Evolutionary conservation across 2,797 vertebrate genomes (phyloP).

Genomic region (Urophycis tenuis): DNA sequence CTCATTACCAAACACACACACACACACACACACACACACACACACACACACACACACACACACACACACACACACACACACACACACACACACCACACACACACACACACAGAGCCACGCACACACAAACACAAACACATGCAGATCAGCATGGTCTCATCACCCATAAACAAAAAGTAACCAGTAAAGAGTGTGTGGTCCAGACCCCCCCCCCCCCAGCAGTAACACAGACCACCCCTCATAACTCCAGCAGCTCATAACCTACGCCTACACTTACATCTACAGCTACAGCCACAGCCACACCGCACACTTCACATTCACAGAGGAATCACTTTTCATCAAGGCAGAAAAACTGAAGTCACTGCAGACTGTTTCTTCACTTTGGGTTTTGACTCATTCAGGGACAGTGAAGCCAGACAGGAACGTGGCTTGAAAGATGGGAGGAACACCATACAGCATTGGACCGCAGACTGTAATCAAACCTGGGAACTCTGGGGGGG

Average conservation of each 20-base stretch:
- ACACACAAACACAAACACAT: not conserved
- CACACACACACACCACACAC: not conserved
- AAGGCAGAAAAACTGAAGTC: not conserved
- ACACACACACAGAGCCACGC: not conserved
- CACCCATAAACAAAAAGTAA: constrained; percentile 27
- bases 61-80: constrained; percentile 19
- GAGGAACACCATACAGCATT: not conserved
- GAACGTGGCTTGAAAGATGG: not conserved
- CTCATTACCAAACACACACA: no score
- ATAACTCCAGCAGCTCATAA: not conserved
- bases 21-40: not conserved
- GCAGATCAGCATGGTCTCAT: constrained; percentile 26
- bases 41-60: not conserved
- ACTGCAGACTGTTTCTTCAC: not conserved
- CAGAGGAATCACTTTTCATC: not conserved
- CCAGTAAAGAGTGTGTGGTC: constrained; percentile 39
- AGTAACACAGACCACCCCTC: constrained; percentile 9
- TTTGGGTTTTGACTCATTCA: not conserved
- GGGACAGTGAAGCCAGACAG: not conserved
- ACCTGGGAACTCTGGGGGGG: not conserved
- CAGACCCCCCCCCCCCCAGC: constrained; percentile 1
- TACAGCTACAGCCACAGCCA: not conserved
- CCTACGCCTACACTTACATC: not conserved
- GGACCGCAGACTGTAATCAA: not conserved
- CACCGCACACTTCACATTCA: not conserved